These are phyloP conservation scores for Zhuqinia jingwanae DNA, from an alignment of 2,888 invertebrate species.

Conservation along the genomic window DNA sequence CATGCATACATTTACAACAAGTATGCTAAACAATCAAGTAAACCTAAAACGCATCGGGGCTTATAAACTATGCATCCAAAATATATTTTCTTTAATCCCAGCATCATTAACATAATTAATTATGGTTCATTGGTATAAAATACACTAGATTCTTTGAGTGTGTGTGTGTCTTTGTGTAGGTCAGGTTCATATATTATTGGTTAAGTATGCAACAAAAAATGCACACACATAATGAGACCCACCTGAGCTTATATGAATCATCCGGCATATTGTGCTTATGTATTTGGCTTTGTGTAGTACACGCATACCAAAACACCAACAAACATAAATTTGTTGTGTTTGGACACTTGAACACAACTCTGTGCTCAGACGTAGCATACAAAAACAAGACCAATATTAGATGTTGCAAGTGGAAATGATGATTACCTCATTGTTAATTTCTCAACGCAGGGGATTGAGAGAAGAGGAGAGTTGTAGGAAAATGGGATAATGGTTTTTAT, in stretches of 20 bases:
- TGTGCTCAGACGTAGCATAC: neutral
- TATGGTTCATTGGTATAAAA: neutral
- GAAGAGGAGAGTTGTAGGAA: constrained; percentile 1
- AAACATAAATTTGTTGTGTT: neutral
- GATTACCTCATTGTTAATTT: constrained; percentile 34
- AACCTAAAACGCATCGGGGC: too few species aligned
- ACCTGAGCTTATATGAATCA: constrained; percentile 20
- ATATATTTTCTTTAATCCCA: too few species aligned
- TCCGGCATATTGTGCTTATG: neutral
- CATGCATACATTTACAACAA: too few species aligned
- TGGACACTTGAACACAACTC: neutral
- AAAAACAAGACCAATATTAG: neutral
- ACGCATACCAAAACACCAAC: neutral
- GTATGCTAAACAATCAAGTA: too few species aligned
- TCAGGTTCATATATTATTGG: constrained; percentile 7
- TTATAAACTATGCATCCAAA: too few species aligned
- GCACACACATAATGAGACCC: neutral
- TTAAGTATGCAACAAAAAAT: constrained; percentile 16
- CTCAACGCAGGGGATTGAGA: constrained; percentile 8
- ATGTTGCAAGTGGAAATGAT: constrained; percentile 5
- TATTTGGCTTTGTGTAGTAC: neutral
- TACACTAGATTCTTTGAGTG: neutral
- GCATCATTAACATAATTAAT: neutral
- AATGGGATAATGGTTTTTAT: constrained; percentile 47
- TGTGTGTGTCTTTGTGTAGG: constrained; percentile 11